Percentiles rank a stretch among this genome's conserved stretches.
phyloP scores from a whole-genome alignment of 1,140 invertebrate species.

The Bombus superbus region DNA sequence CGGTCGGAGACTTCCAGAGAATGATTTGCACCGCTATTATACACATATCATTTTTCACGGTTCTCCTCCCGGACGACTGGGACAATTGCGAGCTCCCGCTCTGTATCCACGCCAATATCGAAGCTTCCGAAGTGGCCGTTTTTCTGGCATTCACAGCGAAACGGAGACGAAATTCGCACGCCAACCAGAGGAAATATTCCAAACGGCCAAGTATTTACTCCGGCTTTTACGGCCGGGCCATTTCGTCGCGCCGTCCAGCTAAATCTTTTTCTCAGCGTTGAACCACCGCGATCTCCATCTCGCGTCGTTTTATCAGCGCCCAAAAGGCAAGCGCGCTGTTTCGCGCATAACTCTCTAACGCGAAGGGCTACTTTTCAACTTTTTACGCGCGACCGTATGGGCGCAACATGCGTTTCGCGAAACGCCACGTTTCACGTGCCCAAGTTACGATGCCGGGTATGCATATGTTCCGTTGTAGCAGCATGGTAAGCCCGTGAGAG shows the following conservation, averaged over 20 bases:
- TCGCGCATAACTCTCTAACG: constrained; percentile 70
- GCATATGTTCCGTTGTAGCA: constrained; percentile 4
- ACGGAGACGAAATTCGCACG: not conserved
- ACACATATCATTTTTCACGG: not conserved
- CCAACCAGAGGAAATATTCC: constrained; percentile 12
- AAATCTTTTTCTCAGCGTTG: constrained; percentile 42
- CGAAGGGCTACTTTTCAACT: constrained; percentile 72
- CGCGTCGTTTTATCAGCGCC: constrained; percentile 71
- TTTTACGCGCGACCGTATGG: constrained; percentile 59
- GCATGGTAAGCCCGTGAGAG: constrained; percentile 17
- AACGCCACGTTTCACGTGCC: constrained; percentile 18
- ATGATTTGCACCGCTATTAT: constrained; percentile 7
- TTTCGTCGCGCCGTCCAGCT: not conserved
- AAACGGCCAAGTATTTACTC: constrained; percentile 1
- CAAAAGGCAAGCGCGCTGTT: constrained; percentile 42
- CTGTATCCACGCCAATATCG: not conserved
- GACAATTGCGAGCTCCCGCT: not conserved
- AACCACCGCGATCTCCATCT: constrained; percentile 57
- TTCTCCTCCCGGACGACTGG: not conserved
- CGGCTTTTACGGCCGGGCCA: not conserved
- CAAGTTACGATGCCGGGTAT: not conserved
- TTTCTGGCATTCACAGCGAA: not conserved
- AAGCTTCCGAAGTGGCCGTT: not conserved
- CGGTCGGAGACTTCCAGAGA: not conserved
- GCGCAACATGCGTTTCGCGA: constrained; percentile 23